phyloP scores from a whole-genome alignment of 2,113 vertebrate genomes.

The Pholis gunnellus region DNA sequence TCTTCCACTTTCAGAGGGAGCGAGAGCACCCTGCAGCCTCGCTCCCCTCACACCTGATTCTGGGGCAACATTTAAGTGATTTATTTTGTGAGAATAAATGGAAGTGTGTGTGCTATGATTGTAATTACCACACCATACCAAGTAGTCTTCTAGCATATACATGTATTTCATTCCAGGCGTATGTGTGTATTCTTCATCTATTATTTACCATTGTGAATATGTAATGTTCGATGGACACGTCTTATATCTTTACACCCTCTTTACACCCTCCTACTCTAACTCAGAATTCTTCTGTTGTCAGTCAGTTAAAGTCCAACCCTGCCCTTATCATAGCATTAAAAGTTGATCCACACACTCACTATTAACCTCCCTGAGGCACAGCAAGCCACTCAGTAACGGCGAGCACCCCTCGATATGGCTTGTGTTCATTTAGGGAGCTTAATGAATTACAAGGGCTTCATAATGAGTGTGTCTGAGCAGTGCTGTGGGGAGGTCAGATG shows the following conservation, averaged over 20 bases:
- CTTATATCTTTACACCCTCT: neutral
- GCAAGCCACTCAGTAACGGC: conserved; percentile 57
- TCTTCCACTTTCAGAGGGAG: conserved; percentile 50
- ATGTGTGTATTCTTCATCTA: neutral
- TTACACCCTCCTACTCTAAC: neutral
- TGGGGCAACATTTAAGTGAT: conserved; percentile 12
- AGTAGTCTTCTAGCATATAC: neutral
- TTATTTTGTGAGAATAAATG: neutral
- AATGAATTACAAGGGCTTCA: conserved; percentile 79
- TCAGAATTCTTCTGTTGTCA: neutral
- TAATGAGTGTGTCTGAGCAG: conserved; percentile 72
- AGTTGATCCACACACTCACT: conserved; percentile 52
- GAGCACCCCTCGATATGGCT: conserved; percentile 55
- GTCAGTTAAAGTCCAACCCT: conserved; percentile 22
- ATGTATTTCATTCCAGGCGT: neutral
- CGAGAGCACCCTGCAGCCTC: conserved; percentile 55
- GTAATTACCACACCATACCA: conserved; percentile 3
- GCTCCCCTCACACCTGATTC: conserved; percentile 48
- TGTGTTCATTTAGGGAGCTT: conserved; percentile 76
- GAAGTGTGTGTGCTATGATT: neutral
- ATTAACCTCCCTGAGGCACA: conserved; percentile 61
- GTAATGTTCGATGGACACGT: neutral
- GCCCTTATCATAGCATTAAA: conserved; percentile 51
- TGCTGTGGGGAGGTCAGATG: conserved; percentile 71
- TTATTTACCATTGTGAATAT: neutral